phyloP scores from a whole-genome alignment of 1,140 invertebrate genomes.

The Pentalonia nigronervosa region DNA sequence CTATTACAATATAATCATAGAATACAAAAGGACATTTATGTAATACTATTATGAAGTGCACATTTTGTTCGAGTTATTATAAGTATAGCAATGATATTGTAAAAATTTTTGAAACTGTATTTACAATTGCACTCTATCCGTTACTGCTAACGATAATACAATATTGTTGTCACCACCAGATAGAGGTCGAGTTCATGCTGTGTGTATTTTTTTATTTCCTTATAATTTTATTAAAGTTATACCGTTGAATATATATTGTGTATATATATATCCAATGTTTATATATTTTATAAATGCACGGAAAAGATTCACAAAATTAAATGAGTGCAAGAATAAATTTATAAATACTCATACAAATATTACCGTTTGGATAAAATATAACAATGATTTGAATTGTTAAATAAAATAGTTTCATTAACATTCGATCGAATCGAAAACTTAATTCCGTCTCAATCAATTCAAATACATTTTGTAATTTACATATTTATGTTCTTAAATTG shows the following conservation, averaged over 20 bases:
- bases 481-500: background rate
- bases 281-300: background rate
- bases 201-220: background rate
- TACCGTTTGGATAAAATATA: background rate
- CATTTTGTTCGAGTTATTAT: background rate
- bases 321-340: background rate
- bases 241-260: too few species aligned
- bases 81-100: background rate
- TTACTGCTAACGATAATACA: background rate
- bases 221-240: background rate
- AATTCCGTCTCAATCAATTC: background rate
- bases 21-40: background rate
- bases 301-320: background rate
- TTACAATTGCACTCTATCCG: background rate
- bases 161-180: background rate
- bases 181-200: background rate
- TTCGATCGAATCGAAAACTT: too few species aligned
- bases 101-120: background rate
- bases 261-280: too few species aligned
- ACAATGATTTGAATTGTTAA: too few species aligned
- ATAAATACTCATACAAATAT: background rate
- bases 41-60: background rate
- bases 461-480: background rate
- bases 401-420: too few species aligned
- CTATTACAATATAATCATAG: background rate